A percentile compares a stretch with the other conserved stretches of the same genome.
Conservation (phyloP, 2,888 invertebrate genomes). For the Trisateles emortualis region DNA sequence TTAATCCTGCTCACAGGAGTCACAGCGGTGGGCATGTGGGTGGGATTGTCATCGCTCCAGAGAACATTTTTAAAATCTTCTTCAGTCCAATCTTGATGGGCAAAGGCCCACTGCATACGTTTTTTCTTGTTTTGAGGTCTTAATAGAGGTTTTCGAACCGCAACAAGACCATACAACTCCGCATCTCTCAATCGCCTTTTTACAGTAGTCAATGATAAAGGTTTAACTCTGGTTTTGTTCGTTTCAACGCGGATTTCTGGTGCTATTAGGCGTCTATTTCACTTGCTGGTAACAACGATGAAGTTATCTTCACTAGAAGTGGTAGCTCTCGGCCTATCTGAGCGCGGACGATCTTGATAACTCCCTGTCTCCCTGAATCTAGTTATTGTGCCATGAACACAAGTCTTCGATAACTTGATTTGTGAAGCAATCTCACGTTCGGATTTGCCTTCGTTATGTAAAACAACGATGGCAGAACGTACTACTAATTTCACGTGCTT, state of each 20-base stretch:
- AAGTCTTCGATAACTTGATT: constrained; percentile 8
- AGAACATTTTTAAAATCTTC: too few species aligned
- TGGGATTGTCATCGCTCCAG: too few species aligned
- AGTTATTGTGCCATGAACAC: constrained; percentile 10
- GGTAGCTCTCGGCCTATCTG: constrained; percentile 13
- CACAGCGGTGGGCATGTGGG: too few species aligned
- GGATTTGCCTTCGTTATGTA: constrained; percentile 5
- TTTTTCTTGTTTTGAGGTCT: too few species aligned
- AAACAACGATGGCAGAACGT: constrained; percentile 1
- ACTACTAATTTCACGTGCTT: background rate
- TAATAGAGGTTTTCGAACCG: too few species aligned
- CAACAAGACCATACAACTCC: too few species aligned
- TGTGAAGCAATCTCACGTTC: constrained; percentile 7
- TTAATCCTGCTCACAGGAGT: too few species aligned
- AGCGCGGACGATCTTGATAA: constrained; percentile 13
- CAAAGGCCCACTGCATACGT: too few species aligned
- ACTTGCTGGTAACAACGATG: constrained; percentile 18
- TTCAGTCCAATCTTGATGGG: too few species aligned
- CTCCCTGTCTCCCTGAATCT: constrained; percentile 3
- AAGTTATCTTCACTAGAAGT: constrained; percentile 14
- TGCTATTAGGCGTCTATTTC: constrained; percentile 5
- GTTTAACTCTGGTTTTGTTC: background rate
- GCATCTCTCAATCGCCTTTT: too few species aligned
- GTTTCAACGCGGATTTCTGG: background rate
- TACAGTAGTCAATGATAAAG: background rate